Percentiles rank a stretch among this genome's conserved stretches.
These are phyloP conservation scores for Dascillus cervinus DNA, from an alignment of 2,888 invertebrate species.

Conservation along the genomic window DNA sequence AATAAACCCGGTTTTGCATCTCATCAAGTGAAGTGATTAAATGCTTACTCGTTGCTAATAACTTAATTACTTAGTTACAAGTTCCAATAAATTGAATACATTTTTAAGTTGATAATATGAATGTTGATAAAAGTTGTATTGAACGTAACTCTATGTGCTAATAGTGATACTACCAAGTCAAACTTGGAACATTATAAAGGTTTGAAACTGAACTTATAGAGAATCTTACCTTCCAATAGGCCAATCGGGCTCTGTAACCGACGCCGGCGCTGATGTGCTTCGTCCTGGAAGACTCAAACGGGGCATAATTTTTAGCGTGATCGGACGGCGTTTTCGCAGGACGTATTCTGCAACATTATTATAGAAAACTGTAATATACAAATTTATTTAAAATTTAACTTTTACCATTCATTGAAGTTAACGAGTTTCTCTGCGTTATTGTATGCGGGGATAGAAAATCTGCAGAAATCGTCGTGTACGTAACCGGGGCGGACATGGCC, in stretches of 20 bases:
- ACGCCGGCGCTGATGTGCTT: slow-evolving; percentile 42
- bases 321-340: slow-evolving; percentile 43
- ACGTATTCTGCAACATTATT: slow-evolving; percentile 40
- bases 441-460: slow-evolving; percentile 42
- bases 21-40: too few relatives aligned
- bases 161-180: too few relatives aligned
- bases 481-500: slow-evolving; percentile 19
- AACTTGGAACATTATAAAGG: too few relatives aligned
- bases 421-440: slow-evolving; percentile 43
- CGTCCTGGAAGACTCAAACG: slow-evolving; percentile 44
- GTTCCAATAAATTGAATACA: too few relatives aligned
- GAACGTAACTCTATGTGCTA: too few relatives aligned
- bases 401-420: slow-evolving; percentile 45
- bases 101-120: too few relatives aligned
- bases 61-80: too few relatives aligned
- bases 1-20: too few relatives aligned
- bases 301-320: slow-evolving; percentile 46
- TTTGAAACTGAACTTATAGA: too few relatives aligned
- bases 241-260: slow-evolving; percentile 43
- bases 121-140: too few relatives aligned
- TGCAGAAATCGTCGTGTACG: slow-evolving; percentile 16
- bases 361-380: background rate
- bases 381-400: slow-evolving; percentile 4
- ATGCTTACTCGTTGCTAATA: too few relatives aligned
- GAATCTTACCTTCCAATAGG: slow-evolving; percentile 42